Conservation (phyloP, 37 sponge, comb jelly and placozoan genomes). For the Haliclona indistincta region DNA sequence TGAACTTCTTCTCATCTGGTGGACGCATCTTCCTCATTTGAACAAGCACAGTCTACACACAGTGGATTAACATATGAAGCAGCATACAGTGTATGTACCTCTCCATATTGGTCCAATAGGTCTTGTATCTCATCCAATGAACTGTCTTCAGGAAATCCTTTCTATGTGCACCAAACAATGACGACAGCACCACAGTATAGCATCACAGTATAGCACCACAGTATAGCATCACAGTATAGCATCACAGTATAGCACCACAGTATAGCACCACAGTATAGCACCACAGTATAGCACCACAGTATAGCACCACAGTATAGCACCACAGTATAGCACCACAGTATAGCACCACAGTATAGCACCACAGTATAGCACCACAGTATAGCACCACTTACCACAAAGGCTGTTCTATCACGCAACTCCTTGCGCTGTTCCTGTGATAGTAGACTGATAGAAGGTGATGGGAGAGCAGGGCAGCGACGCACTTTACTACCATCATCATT, state of each 20-base stretch:
- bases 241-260: too few species aligned
- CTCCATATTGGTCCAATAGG: constrained; percentile 67
- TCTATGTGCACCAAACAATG: constrained; percentile 45
- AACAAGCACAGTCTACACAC: constrained; percentile 37
- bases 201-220: too few species aligned
- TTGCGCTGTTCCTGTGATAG: constrained; percentile 32
- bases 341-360: too few species aligned
- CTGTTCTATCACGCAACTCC: constrained; percentile 52
- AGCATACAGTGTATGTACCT: constrained; percentile 31
- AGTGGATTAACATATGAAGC: background rate
- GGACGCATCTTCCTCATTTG: constrained; percentile 44
- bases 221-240: too few species aligned
- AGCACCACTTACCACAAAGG: constrained; percentile 62
- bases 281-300: background rate
- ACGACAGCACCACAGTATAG: too few species aligned
- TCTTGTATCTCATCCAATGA: constrained; percentile 64
- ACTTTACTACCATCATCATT: constrained; percentile 48
- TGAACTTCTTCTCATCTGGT: constrained; percentile 31
- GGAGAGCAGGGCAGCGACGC: constrained; percentile 30
- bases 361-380: background rate
- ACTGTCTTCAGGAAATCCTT: constrained; percentile 71
- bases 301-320: background rate
- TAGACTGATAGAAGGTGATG: constrained; percentile 19
- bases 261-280: too few species aligned
- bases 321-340: constrained; percentile 5